Percentiles rank a stretch among this genome's conserved stretches.
Evolutionary conservation across 2,113 vertebrate species (phyloP).

Genomic region (Boleophthalmus pectinirostris): DNA sequence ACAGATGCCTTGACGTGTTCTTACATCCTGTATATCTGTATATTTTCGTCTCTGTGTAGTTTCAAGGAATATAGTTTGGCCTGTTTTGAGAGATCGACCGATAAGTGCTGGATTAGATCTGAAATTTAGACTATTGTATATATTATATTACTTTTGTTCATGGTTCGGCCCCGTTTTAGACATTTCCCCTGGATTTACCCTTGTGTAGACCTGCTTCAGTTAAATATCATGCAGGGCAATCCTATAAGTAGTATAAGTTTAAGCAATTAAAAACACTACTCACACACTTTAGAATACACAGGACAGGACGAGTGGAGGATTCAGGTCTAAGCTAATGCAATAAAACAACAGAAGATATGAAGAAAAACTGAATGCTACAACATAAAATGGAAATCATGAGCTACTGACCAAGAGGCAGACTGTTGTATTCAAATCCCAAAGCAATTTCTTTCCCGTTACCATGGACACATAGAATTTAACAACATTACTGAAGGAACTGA

Average conservation of each 20-base stretch:
- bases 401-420: not conserved
- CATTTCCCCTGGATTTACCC: too few species aligned
- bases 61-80: too few species aligned
- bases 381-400: not conserved
- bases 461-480: not conserved
- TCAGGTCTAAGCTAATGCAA: not conserved
- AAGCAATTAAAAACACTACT: not conserved
- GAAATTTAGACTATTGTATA: too few species aligned
- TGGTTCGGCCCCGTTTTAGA: too few species aligned
- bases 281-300: not conserved
- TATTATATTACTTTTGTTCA: not conserved
- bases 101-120: too few species aligned
- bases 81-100: too few species aligned
- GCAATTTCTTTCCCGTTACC: slow-evolving; percentile 1
- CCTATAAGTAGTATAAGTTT: too few species aligned
- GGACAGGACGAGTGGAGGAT: not conserved
- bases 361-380: not conserved
- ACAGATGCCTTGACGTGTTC: too few species aligned
- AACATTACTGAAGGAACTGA: not conserved
- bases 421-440: not conserved
- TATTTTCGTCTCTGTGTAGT: too few species aligned
- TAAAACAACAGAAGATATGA: not conserved
- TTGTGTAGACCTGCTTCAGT: not conserved
- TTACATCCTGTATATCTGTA: too few species aligned
- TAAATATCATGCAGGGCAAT: not conserved